A percentile compares a stretch with the other conserved stretches of the same genome.
These are phyloP conservation scores for Chaetodon trifasciatus DNA, from an alignment of 2,797 vertebrate genomes.

Conservation along the genomic window DNA sequence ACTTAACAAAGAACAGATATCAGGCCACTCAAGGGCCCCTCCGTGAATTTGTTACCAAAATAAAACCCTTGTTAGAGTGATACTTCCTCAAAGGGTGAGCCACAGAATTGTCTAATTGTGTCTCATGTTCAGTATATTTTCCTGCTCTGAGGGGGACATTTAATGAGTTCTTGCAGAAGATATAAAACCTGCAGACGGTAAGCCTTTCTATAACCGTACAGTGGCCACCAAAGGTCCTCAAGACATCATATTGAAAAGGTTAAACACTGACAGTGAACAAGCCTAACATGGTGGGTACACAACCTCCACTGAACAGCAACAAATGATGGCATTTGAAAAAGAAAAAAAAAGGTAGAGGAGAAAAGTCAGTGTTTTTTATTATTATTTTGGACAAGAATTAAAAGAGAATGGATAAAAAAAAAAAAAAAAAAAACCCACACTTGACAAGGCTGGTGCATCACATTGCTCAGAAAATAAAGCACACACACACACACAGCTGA, in stretches of 20 bases:
- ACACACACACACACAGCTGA: slow-evolving; percentile 11
- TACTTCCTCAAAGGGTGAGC: slow-evolving; percentile 35
- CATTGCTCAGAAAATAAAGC: slow-evolving; percentile 66
- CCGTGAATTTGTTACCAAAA: slow-evolving; percentile 63
- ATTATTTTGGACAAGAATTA: slow-evolving; percentile 70
- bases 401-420: slow-evolving; percentile 47
- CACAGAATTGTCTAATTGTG: slow-evolving; percentile 50
- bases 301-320: slow-evolving; percentile 76
- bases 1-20: slow-evolving; percentile 60
- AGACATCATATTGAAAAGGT: slow-evolving; percentile 84
- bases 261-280: slow-evolving; percentile 83
- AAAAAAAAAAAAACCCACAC: slow-evolving; percentile 32
- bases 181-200: slow-evolving; percentile 62
- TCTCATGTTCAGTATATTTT: slow-evolving; percentile 19
- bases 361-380: slow-evolving; percentile 45
- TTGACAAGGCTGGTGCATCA: slow-evolving; percentile 68
- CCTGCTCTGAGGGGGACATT: slow-evolving; percentile 23
- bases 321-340: slow-evolving; percentile 77
- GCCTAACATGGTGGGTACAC: slow-evolving; percentile 78
- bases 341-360: slow-evolving; percentile 30
- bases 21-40: slow-evolving; percentile 40
- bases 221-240: slow-evolving; percentile 75
- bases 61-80: slow-evolving; percentile 39
- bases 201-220: slow-evolving; percentile 57
- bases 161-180: slow-evolving; percentile 39